A percentile compares a stretch with the other conserved stretches of the same genome.
Conservation (phyloP, 1,140 invertebrate genomes). For the Drosophila saltans region DNA sequence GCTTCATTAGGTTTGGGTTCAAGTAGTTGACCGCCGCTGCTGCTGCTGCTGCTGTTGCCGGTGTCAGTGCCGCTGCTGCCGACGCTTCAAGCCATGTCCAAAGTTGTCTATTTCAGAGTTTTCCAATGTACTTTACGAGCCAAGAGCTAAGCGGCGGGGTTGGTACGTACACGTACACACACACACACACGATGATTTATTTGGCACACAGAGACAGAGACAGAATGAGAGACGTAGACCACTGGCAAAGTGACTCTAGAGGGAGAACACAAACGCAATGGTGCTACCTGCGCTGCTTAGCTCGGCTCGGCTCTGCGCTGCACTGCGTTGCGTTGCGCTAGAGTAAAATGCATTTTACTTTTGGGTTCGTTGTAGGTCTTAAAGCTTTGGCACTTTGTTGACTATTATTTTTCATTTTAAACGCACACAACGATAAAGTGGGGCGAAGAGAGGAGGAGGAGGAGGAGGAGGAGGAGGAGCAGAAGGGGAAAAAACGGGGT, state of each 20-base stretch:
- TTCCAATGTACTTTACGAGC: constrained; percentile 78
- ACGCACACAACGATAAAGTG: constrained; percentile 33
- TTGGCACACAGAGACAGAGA: constrained; percentile 67
- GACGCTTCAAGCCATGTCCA: constrained; percentile 53
- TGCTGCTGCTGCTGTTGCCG: not conserved
- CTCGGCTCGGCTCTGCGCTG: no score
- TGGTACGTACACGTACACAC: constrained; percentile 53
- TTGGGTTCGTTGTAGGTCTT: constrained; percentile 52
- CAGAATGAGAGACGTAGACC: not conserved
- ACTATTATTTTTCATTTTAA: constrained; percentile 79
- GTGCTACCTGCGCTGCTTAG: constrained; percentile 54
- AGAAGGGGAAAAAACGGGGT: not conserved
- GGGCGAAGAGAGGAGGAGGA: not conserved
- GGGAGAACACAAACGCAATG: not conserved
- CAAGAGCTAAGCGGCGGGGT: constrained; percentile 13
- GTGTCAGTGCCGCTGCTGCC: not conserved
- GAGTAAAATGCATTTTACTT: constrained; percentile 60
- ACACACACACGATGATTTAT: constrained; percentile 75
- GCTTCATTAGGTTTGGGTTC: constrained; percentile 78
- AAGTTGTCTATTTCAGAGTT: constrained; percentile 80
- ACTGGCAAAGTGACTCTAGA: constrained; percentile 9
- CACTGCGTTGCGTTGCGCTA: not conserved
- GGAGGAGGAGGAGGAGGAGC: no score
- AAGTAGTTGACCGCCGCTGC: constrained; percentile 62
- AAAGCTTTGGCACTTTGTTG: constrained; percentile 73